These are phyloP conservation scores for Drosophila tripunctata DNA, from an alignment of 2,888 invertebrate species.

Conservation along the genomic window DNA sequence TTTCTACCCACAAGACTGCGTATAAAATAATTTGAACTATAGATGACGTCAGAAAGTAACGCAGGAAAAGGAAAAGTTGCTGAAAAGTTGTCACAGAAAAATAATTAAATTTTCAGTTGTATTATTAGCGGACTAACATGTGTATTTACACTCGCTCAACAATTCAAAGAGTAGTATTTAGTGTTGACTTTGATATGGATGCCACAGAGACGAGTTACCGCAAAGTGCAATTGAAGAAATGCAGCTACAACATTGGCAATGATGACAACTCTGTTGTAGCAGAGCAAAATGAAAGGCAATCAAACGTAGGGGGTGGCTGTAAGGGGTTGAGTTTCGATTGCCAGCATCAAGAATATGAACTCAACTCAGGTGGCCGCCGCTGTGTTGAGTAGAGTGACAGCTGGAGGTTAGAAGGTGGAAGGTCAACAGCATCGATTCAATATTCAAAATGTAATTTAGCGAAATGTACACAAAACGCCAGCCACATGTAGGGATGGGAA, in stretches of 20 bases:
- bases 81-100: not conserved
- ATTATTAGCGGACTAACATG: not conserved
- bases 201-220: conserved; percentile 11
- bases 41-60: not conserved
- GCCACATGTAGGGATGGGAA: not conserved
- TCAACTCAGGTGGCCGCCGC: conserved; percentile 1
- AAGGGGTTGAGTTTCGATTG: not conserved
- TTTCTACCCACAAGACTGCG: no score
- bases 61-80: not conserved
- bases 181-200: conserved; percentile 11
- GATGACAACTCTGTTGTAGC: conserved; percentile 3
- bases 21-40: no score
- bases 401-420: conserved; percentile 43
- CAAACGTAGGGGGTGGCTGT: not conserved
- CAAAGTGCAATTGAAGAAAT: conserved; percentile 43
- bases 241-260: not conserved
- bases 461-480: conserved; percentile 63
- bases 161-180: conserved; percentile 8
- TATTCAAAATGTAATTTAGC: conserved; percentile 79
- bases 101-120: conserved; percentile 6
- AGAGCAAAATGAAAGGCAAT: not conserved
- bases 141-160: not conserved
- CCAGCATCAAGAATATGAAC: conserved; percentile 12
- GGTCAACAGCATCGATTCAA: conserved; percentile 71
- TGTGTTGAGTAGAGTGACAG: no score